Evolutionary conservation across 2,797 vertebrate genomes (phyloP).

Genomic region (Galago senegalensis): DNA sequence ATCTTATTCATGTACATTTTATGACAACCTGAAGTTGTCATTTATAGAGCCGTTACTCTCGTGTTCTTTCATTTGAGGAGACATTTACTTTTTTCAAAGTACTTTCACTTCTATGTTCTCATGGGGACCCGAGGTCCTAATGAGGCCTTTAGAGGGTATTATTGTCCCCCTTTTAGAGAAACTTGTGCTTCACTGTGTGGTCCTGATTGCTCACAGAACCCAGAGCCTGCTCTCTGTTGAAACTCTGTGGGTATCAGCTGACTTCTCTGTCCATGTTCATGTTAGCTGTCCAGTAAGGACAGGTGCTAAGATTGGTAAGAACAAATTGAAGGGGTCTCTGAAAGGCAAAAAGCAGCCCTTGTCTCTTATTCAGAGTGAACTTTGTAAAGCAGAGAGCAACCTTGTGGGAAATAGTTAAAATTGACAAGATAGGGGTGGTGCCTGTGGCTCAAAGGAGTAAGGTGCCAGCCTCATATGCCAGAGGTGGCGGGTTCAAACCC

Average conservation of each 20-base stretch:
- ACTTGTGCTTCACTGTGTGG: background rate
- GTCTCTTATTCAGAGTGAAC: too few relatives aligned
- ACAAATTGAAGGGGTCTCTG: background rate
- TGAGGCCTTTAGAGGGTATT: background rate
- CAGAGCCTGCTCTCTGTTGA: background rate
- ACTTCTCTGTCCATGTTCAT: background rate
- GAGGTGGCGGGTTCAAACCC: too few relatives aligned
- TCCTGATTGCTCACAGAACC: background rate
- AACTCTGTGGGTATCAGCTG: background rate
- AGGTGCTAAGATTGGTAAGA: constrained; percentile 23
- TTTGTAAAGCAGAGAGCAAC: too few relatives aligned
- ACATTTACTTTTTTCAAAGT: constrained; percentile 49
- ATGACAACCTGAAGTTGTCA: background rate
- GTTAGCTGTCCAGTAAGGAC: constrained; percentile 10
- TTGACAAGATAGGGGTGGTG: too few relatives aligned
- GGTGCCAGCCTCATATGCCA: too few relatives aligned
- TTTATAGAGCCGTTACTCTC: background rate
- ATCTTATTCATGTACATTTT: background rate
- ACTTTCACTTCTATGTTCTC: background rate
- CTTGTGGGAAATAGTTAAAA: too few relatives aligned
- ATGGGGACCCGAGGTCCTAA: background rate
- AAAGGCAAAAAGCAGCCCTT: too few relatives aligned
- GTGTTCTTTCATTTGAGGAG: constrained; percentile 20
- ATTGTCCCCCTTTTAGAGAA: constrained; percentile 7
- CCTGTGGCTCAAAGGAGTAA: too few relatives aligned